A percentile compares a stretch with the other conserved stretches of the same genome.
These are phyloP conservation scores for Orchesella cincta DNA, from an alignment of 1,140 invertebrate species.

Conservation along the genomic window DNA sequence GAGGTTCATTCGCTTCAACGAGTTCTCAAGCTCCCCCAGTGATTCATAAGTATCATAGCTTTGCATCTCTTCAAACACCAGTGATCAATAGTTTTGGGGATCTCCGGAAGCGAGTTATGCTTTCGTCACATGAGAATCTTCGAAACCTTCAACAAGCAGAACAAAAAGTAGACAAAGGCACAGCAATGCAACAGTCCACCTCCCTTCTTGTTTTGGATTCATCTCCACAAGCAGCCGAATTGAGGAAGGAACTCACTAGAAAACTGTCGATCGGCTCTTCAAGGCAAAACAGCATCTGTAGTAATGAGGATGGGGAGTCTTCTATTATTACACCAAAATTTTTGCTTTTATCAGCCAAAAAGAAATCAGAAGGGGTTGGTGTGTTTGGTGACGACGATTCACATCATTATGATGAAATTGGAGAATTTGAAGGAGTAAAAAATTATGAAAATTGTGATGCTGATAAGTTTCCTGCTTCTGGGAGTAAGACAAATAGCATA, in stretches of 20 bases:
- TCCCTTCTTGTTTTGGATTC: conserved; percentile 43
- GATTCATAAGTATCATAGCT: conserved; percentile 48
- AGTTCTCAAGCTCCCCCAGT: not conserved
- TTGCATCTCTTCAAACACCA: conserved; percentile 37
- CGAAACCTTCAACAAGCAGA: not conserved
- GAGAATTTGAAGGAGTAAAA: not conserved
- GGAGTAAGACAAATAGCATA: not conserved
- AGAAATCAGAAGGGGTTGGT: not conserved
- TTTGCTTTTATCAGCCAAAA: conserved; percentile 1
- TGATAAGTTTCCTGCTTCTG: not conserved
- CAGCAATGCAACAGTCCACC: conserved; percentile 32
- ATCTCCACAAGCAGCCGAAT: conserved; percentile 38
- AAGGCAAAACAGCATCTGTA: not conserved
- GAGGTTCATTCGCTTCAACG: not conserved
- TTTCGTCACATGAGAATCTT: not conserved
- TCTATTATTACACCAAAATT: not conserved
- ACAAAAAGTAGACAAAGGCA: not conserved
- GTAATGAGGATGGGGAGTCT: not conserved
- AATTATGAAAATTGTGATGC: conserved; percentile 24
- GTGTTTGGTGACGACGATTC: not conserved
- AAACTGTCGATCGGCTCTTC: conserved; percentile 33
- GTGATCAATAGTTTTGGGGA: not conserved
- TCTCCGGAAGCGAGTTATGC: not conserved
- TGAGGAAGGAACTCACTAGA: conserved; percentile 38
- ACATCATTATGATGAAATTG: conserved; percentile 20